phyloP scores from a whole-genome alignment of 2,797 vertebrate genomes.

The Phrynocephalus forsythii region DNA sequence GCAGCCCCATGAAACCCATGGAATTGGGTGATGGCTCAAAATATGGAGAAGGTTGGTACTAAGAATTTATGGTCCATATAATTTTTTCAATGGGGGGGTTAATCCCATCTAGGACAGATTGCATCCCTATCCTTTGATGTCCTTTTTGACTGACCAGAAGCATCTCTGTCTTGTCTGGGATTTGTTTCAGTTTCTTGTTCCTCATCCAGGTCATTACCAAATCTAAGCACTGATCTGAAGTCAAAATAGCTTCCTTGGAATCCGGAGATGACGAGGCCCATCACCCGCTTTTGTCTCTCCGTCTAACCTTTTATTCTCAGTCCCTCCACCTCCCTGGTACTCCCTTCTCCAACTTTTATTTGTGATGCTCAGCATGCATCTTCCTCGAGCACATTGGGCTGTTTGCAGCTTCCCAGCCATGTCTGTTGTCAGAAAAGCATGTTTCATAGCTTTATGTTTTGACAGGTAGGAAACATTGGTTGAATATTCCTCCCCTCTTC shows the following conservation, averaged over 20 bases:
- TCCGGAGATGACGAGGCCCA: background rate
- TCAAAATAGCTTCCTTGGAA: too few relatives aligned
- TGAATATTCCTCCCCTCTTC: slow-evolving; percentile 30
- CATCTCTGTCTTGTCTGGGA: background rate
- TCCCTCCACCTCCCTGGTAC: background rate
- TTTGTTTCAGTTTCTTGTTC: too few relatives aligned
- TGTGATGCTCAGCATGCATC: slow-evolving; percentile 44
- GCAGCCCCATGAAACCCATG: background rate
- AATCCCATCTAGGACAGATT: too few relatives aligned
- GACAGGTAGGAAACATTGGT: slow-evolving; percentile 48
- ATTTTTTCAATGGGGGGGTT: too few relatives aligned
- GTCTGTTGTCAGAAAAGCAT: slow-evolving; percentile 48
- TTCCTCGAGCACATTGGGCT: slow-evolving; percentile 20
- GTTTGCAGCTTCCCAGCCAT: slow-evolving; percentile 37
- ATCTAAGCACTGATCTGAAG: too few relatives aligned
- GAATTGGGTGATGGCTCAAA: background rate
- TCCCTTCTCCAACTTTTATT: slow-evolving; percentile 27
- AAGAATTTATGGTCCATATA: background rate
- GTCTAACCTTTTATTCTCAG: slow-evolving; percentile 32
- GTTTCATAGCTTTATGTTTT: slow-evolving; percentile 46
- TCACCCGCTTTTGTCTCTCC: slow-evolving; percentile 25
- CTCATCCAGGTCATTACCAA: too few relatives aligned
- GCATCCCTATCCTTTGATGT: too few relatives aligned
- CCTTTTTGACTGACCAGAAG: too few relatives aligned
- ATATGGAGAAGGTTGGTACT: background rate